These are phyloP conservation scores for Corydoras sp. DNA, from an alignment of 2,113 vertebrate species.

Conservation along the genomic window DNA sequence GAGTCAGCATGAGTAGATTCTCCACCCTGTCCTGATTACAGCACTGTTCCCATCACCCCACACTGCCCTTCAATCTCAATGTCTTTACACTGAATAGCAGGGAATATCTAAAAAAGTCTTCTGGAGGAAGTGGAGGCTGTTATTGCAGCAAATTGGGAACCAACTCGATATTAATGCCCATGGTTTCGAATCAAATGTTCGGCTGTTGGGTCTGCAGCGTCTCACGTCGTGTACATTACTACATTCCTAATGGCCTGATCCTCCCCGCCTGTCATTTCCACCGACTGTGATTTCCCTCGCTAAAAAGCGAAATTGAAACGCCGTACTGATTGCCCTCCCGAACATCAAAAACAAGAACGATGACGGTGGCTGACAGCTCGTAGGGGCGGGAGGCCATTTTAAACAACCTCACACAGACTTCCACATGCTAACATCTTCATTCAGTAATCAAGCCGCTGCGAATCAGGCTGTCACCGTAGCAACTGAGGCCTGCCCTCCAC, in stretches of 20 bases:
- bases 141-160: too few relatives aligned
- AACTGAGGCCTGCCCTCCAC: conserved; percentile 57
- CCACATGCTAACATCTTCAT: conserved; percentile 45
- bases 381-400: conserved; percentile 34
- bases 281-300: conserved; percentile 19
- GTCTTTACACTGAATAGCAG: too few relatives aligned
- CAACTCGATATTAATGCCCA: too few relatives aligned
- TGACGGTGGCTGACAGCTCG: conserved; percentile 31
- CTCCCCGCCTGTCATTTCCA: conserved; percentile 6
- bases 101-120: too few relatives aligned
- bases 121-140: too few relatives aligned
- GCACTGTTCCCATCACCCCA: not conserved
- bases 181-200: too few relatives aligned
- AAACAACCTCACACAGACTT: conserved; percentile 35
- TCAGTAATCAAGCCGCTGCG: conserved; percentile 63
- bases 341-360: conserved; percentile 18
- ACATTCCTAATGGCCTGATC: not conserved
- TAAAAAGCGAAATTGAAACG: conserved; percentile 12
- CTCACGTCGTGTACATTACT: too few relatives aligned
- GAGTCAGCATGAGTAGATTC: too few relatives aligned
- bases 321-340: conserved; percentile 8
- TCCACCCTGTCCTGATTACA: too few relatives aligned
- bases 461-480: conserved; percentile 72
- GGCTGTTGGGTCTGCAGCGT: too few relatives aligned
- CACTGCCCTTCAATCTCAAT: not conserved